Base-by-base conservation (phyloP, 2,888 invertebrate species). In the Formica aserva region DNA sequence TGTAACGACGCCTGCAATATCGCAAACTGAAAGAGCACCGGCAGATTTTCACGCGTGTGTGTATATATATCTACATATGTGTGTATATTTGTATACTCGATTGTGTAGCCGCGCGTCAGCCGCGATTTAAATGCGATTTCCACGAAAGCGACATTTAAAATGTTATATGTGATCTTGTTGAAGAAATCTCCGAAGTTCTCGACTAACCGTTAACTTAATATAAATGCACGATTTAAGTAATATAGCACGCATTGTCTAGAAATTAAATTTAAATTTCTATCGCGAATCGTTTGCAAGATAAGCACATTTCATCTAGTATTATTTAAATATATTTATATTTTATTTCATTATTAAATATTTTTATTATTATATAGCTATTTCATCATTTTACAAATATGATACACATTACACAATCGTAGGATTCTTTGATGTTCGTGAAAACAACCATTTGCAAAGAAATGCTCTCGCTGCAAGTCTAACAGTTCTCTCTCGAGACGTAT, bases 1-100 rank as follows among this genome's bases (percentile, higher is more conserved):
- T 65, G 60, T 77, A 71, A 84, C 80, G 77, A 80, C 82, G 38
- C 26, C 81, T n/a, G 55, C 60, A 55, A 76, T 82, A 80, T 82
- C 83, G 63, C 66, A 18, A 52, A 72, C 80, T 45, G 63, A 80
- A 81, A 81, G 74, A 74, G 38, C 63, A 69, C 69, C 69, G 57
- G 32, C 18, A 67, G n/a, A 57, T 15, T 65, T 41, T 67, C n/a
- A 22, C 66, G 9, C 45, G n/a, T 29, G n/a, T 55, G 22, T 45
- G 18, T 22, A 18, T 18, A 15, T 15, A 1, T 9, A 48, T 48
- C 6, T n/a, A 52, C 2, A n/a, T n/a, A n/a, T n/a, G 8, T 41
- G 6, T 62, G 22, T 18, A 22, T 22, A 22, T 32, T 8, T 29
- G 8, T 15, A 18, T 9, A 29, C 26, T 29, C 38, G 1, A 52